Evolutionary conservation across 37 sponge, comb jelly and placozoan genomes (phyloP), one percentile per base, ranked within the genome.

Genomic region (Beroe forskalii): DNA sequence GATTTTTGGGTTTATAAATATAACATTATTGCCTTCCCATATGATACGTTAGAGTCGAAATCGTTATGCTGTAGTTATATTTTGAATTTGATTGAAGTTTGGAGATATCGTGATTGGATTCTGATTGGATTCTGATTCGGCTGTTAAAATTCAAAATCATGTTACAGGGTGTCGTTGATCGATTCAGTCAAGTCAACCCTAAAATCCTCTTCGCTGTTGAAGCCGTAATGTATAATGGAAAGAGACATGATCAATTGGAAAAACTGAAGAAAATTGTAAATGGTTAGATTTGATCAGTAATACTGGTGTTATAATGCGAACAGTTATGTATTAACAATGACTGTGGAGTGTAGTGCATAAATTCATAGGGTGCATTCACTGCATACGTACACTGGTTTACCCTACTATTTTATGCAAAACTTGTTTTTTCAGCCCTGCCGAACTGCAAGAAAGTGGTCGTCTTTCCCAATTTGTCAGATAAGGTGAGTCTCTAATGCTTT

Each of bases 181-280:
- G 99, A 61, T 96, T 98, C 83, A 44, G 90, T 0, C 99, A 98
- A 92, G 93, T 98, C 60, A 93, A 93, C 60, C 99, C 99, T 0
- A 98, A 95, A 90, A 92, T 98, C 30, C 92, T 98, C 48, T 98
- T 98, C 92, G 96, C 99, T 32, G 99, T 98, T 61, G 96, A 98
- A 76, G 99, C 95, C 40, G 99, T 98, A 28, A 67, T 93, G 76
- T 98, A 98, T 90, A 98, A 98, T 90, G 90, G 67, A 33, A 95
- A 94, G 91, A 38, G 39, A 0, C 95, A 94, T 48, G 64, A 90
- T 60, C 96, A 98, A 66, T 23, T 95, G 90, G 92, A 93, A 23
- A 98, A 96, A 76, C 92, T 98, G 61, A 89, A 60, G 63, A 90
- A 75, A 75, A 96, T 98, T 17, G 99, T 95, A 20, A 90, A 94